Evolutionary conservation across 1,140 invertebrate species (phyloP), one percentile per base, ranked within the genome.

Genomic region (Zaprionus tsacasi): DNA sequence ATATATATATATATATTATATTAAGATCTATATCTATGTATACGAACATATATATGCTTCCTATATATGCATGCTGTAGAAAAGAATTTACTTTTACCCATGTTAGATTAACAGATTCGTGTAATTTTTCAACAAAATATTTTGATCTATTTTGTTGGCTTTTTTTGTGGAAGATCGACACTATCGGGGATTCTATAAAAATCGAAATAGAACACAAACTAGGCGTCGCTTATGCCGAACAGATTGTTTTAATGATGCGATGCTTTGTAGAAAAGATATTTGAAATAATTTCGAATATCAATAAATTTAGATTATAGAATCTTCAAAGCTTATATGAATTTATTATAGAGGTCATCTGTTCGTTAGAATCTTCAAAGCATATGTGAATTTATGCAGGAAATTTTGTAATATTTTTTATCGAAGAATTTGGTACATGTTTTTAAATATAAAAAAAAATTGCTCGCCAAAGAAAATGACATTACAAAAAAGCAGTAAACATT

Each of bases 31-130:
- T 21, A 36, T 25, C 10, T 57, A 54, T 35, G 13, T 63, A 35
- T 50, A 25, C 50, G 10, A 58, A 35, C 43, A 10, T 21, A 15
- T 58, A 25, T 50, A 45, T 64, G 12, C 7, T 13, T n/a, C 25
- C n/a, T 57, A 59, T 55, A 52, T 38, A 13, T 61, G 11, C 38
- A 12, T 15, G n/a, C n/a, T 54, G 30, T 54, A 73, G 48, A 69
- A 3, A 66, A 45, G 45, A 61, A 72, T 77, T 75, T 70, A 80
- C 57, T 88, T 45, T 58, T 35, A 52, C 63, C 61, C 54, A 82
- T 76, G 83, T 88, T 80, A 72, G 78, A 83, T 87, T 78, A 76
- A 72, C 65, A 73, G 71, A 76, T 76, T 67, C 68, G n/a, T 83
- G 70, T 68, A 83, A 88, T 88, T 80, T 88, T 48, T 87, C 80